Evolutionary conservation across 2,113 vertebrate species (phyloP), one percentile per base, ranked within the genome.

Genomic region (Heterotis niloticus): DNA sequence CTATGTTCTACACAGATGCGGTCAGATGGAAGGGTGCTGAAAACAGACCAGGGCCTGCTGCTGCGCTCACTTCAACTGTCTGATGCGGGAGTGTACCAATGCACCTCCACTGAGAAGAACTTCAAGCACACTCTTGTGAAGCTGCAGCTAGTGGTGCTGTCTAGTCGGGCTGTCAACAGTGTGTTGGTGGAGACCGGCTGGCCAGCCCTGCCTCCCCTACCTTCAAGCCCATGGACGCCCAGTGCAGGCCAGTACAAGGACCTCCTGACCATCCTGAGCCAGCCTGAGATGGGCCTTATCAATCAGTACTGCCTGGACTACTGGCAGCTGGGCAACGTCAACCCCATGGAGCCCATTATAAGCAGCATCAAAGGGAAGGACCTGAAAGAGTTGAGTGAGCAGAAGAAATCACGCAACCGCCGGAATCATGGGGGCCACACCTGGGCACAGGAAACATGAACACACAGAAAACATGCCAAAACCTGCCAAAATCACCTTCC

Each of bases 241-340:
- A 92, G 85, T 18, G 88, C 91, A 1, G 90, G 91, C 29, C 92
- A 93, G 82, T 98, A 99, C 84, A 96, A 98, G 85, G 98, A 98
- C 90, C 92, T 99, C 84, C 94, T 98, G 75, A 96, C 97, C 89
- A 95, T 99, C 86, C 94, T 99, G 81, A 95, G 93, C 89, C 97
- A 98, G 83, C 96, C 96, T 0, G 97, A 98, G 93, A 96, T 97
- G 96, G 95, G 96, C 87, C 94, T 98, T 82, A 96, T 98, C 91
- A 96, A 98, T 91, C 96, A 99, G 89, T 98, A 99, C 92, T 99
- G 96, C 92, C 96, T 97, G 90, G 96, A 96, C 82, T 98, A 98
- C 91, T 97, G 97, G 96, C 93, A 95, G 87, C 94, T 94, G 0
- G 92, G 89, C 0, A 94, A 95, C 0, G 83, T 90, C 44, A 86